Evolutionary conservation across 2,888 invertebrate species (phyloP), one percentile per base, ranked within the genome.

Genomic region (Cosmia trapezina): DNA sequence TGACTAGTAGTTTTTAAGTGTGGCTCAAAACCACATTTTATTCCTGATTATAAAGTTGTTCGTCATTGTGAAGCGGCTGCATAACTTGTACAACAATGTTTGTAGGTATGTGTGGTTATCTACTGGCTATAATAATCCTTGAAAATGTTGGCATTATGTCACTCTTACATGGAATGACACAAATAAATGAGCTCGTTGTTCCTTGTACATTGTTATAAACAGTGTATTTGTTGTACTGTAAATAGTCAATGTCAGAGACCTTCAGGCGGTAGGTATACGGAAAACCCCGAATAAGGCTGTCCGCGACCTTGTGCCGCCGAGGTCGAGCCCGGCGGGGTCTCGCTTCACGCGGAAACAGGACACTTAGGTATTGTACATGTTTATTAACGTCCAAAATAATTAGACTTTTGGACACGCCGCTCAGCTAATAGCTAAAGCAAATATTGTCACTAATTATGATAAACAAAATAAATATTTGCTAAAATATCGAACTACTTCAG

Each of bases 231-330:
- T 86, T 86, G 85, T 88, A 84, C 89, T 89, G 92, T 91, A 90
- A 91, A 91, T 91, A 91, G 89, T 89, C 90, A 91, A 90, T 89
- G 89, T 86, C 88, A 89, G 89, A 93, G 92, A 93, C 92, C 94
- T 94, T 93, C 92, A 89, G 91, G 89, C 91, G 89, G 88, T 90
- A 90, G 89, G 89, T 90, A 91, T 81, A 91, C 93, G 94, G 94
- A 94, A 94, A 94, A 88, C 90, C 91, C 92, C 92, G 90, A 91
- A 93, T 84, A 81, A 79, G 79, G 90, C 85, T 87, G 88, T 84
- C 90, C 89, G 84, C 89, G 91, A 92, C 94, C 94, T 94, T 93
- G 94, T 76, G 67, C 68, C 70, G 70, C 68, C 91, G 89, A 93
- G 93, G 93, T 91, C 93, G 86, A 69, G 83, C 89, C 90, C 89